Percentiles rank a stretch among this genome's conserved stretches.
Conservation (phyloP, 2,113 vertebrate genomes). For the Clarias magur region DNA sequence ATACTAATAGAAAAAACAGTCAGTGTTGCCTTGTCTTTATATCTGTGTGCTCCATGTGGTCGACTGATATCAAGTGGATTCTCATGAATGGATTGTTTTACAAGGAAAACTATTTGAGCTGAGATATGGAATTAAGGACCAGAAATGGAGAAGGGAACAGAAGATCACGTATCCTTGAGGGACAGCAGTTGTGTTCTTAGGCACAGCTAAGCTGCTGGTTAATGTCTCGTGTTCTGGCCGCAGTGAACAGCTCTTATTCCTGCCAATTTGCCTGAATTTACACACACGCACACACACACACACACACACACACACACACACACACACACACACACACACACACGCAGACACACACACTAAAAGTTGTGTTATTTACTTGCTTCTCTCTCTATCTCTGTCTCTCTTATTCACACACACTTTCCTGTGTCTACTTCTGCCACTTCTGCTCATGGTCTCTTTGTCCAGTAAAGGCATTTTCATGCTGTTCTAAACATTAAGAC, state of each 20-base stretch:
- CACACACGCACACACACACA: not conserved
- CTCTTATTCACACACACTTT: not conserved
- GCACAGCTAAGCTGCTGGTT: slow-evolving; percentile 1
- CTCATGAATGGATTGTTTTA: not conserved
- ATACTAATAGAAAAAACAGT: not conserved
- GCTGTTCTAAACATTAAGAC: slow-evolving; percentile 29
- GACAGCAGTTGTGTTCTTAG: slow-evolving; percentile 1
- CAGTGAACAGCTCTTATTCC: slow-evolving; percentile 13
- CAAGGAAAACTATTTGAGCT: not conserved
- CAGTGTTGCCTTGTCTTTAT: not conserved
- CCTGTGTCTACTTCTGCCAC: slow-evolving; percentile 24
- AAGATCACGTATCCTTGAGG: slow-evolving; percentile 3
- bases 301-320: slow-evolving; percentile 4
- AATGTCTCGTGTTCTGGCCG: not conserved
- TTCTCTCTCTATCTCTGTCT: slow-evolving; percentile 2
- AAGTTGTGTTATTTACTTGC: slow-evolving; percentile 49
- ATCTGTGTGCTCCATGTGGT: not conserved
- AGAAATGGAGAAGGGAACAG: not conserved
- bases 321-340: slow-evolving; percentile 1
- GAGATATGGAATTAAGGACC: not conserved
- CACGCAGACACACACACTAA: slow-evolving; percentile 10
- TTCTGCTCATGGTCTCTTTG: slow-evolving; percentile 41
- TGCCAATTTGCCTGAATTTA: slow-evolving; percentile 40
- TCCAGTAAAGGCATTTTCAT: slow-evolving; percentile 16
- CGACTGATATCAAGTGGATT: not conserved